Conservation (phyloP, 1,140 invertebrate genomes). For the Pseudachorutes palmiensis region DNA sequence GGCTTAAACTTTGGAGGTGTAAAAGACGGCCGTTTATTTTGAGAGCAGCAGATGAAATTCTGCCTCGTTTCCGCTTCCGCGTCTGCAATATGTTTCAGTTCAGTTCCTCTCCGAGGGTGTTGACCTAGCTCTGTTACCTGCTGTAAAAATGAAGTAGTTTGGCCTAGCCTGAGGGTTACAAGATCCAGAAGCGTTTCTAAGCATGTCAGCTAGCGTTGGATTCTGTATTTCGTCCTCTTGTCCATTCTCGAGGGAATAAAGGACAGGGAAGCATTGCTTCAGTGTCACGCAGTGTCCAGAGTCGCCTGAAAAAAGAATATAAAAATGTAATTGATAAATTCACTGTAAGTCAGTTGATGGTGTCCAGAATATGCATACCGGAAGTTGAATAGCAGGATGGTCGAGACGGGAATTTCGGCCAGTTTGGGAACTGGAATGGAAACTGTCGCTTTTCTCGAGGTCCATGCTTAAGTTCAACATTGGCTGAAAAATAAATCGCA, state of each 20-base stretch:
- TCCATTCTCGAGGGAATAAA: slow-evolving; percentile 17
- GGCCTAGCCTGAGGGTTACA: slow-evolving; percentile 13
- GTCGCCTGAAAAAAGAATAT: not conserved
- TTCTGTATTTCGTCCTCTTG: slow-evolving; percentile 9
- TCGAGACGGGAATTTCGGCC: not conserved
- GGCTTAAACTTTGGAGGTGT: too few relatives aligned
- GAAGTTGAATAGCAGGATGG: not conserved
- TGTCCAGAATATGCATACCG: too few relatives aligned
- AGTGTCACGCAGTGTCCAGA: slow-evolving; percentile 10
- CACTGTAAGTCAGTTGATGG: too few relatives aligned
- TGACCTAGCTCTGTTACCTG: not conserved
- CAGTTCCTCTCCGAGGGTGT: not conserved
- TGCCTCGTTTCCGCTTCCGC: slow-evolving; percentile 9
- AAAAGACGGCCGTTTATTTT: slow-evolving; percentile 19
- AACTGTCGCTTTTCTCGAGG: not conserved
- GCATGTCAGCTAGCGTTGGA: slow-evolving; percentile 19
- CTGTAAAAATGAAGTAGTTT: slow-evolving; percentile 17
- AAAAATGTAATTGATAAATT: not conserved
- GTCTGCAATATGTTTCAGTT: not conserved
- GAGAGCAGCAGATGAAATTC: slow-evolving; percentile 20
- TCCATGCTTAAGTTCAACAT: not conserved
- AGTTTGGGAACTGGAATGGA: not conserved
- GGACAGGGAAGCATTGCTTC: slow-evolving; percentile 23
- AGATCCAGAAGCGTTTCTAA: slow-evolving; percentile 16
- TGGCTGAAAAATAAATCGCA: not conserved